Conservation (phyloP, 2,113 vertebrate species). For the Malurus alboscapulatus region DNA sequence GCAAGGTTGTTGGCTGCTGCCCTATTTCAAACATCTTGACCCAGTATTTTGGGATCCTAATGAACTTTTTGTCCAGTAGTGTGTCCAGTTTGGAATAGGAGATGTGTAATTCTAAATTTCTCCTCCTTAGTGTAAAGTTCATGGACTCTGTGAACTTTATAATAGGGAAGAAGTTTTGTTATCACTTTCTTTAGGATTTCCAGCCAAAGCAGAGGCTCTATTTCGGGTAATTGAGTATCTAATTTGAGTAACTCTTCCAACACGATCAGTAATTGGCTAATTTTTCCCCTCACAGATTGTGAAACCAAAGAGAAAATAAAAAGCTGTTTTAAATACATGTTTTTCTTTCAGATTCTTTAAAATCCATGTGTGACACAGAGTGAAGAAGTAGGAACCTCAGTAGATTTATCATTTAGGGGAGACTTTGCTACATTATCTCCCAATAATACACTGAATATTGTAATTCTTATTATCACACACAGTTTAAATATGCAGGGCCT, state of each 20-base stretch:
- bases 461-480: not conserved
- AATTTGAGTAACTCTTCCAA: not conserved
- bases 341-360: not conserved
- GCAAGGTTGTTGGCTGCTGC: not conserved
- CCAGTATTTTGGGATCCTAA: not conserved
- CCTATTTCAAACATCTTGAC: not conserved
- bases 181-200: not conserved
- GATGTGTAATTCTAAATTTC: not conserved
- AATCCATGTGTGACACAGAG: not conserved
- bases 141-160: not conserved
- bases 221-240: not conserved
- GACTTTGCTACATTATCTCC: not conserved
- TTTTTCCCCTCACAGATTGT: not conserved
- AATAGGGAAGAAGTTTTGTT: not conserved
- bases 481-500: not conserved
- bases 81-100: not conserved
- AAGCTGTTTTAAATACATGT: not conserved
- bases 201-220: not conserved
- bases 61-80: not conserved
- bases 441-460: not conserved
- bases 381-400: not conserved
- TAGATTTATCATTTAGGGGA: not conserved
- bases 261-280: not conserved
- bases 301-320: not conserved
- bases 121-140: not conserved